phyloP scores from a whole-genome alignment of 2,888 invertebrate species.

The Pharmacophagus antenor region DNA sequence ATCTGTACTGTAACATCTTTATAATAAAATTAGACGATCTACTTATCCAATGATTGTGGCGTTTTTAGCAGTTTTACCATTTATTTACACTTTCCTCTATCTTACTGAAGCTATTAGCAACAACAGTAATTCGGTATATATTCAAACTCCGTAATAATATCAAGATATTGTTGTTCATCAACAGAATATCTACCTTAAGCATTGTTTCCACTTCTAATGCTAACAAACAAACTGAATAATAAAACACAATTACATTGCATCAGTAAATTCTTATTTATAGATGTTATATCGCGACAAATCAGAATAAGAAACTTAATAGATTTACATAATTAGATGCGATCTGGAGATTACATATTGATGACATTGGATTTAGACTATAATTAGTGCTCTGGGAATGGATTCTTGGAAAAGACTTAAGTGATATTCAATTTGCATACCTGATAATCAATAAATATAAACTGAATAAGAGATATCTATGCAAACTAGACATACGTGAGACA shows the following conservation, averaged over 20 bases:
- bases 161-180: too few species aligned
- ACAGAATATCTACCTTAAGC: too few species aligned
- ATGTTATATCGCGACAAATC: not conserved
- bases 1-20: too few species aligned
- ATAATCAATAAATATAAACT: not conserved
- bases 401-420: not conserved
- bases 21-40: too few species aligned
- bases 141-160: too few species aligned
- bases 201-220: too few species aligned
- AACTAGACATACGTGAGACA: not conserved
- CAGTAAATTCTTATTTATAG: not conserved
- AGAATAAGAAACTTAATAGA: conserved; percentile 9
- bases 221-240: not conserved
- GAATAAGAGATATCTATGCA: not conserved
- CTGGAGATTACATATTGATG: conserved; percentile 9
- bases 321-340: conserved; percentile 16
- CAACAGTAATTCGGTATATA: too few species aligned
- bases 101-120: too few species aligned
- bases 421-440: not conserved
- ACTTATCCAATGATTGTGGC: too few species aligned
- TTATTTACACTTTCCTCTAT: too few species aligned
- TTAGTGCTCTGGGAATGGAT: not conserved
- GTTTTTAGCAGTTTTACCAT: too few species aligned
- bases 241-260: not conserved
- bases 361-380: not conserved